Conservation (phyloP, 2,113 vertebrate species). For the Cranoglanis bouderius region DNA sequence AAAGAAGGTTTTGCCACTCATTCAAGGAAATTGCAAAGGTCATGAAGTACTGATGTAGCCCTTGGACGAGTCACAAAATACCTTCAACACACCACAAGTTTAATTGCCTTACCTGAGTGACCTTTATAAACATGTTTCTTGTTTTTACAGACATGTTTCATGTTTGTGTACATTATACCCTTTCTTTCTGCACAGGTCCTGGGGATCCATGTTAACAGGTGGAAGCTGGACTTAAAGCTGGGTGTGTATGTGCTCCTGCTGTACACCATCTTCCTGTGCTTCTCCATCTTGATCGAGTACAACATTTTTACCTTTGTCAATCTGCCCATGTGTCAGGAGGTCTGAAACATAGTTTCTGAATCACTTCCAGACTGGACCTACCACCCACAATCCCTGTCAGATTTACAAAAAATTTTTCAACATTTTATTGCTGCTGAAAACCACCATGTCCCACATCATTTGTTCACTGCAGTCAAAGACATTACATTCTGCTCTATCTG, state of each 20-base stretch:
- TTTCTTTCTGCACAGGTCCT: constrained; percentile 71
- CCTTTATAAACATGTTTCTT: neutral
- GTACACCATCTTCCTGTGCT: constrained; percentile 83
- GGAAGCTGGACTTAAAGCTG: constrained; percentile 83
- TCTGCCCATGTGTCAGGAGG: constrained; percentile 84
- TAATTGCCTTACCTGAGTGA: neutral
- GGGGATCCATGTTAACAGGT: constrained; percentile 84
- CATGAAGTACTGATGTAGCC: neutral
- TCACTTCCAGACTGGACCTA: constrained; percentile 12
- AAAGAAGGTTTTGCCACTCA: neutral
- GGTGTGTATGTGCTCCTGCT: constrained; percentile 83
- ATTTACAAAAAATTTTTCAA: neutral
- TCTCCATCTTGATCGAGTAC: constrained; percentile 88
- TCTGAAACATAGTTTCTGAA: constrained; percentile 19
- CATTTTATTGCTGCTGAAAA: constrained; percentile 20
- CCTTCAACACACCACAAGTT: neutral
- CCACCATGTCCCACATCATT: constrained; percentile 6
- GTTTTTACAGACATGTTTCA: too few species aligned
- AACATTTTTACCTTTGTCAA: constrained; percentile 92
- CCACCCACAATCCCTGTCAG: neutral
- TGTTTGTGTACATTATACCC: neutral
- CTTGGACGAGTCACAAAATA: neutral
- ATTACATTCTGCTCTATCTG: neutral
- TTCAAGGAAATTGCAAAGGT: neutral
- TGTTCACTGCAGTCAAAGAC: constrained; percentile 17